phyloP scores from a whole-genome alignment of 1,140 invertebrate species.

The Patella vulgata region DNA sequence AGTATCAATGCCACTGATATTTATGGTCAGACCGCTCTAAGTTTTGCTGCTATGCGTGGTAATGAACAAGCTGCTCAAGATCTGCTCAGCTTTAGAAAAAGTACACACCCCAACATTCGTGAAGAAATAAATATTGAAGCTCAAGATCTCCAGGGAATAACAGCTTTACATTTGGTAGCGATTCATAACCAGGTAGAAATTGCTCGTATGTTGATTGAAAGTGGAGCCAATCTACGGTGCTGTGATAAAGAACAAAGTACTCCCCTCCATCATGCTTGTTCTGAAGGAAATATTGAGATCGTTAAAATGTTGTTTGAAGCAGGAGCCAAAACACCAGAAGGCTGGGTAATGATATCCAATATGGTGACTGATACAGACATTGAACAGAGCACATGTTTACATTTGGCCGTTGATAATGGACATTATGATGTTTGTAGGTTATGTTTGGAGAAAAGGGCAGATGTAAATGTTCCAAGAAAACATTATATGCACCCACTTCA shows the following conservation, averaged over 20 bases:
- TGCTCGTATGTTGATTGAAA: constrained; percentile 76
- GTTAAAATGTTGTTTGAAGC: constrained; percentile 60
- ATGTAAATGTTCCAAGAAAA: constrained; percentile 63
- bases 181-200: constrained; percentile 81
- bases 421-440: constrained; percentile 63
- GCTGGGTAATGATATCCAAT: constrained; percentile 52
- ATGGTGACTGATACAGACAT: constrained; percentile 66
- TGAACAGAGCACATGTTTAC: constrained; percentile 64
- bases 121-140: constrained; percentile 48
- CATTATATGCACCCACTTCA: constrained; percentile 66
- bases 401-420: constrained; percentile 67
- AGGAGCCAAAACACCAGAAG: constrained; percentile 43
- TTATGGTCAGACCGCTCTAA: constrained; percentile 68
- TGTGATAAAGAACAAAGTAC: constrained; percentile 66
- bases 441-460: constrained; percentile 63
- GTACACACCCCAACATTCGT: no score
- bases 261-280: constrained; percentile 66
- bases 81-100: constrained; percentile 49
- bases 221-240: constrained; percentile 73
- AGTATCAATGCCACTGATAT: constrained; percentile 65
- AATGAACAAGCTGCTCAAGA: constrained; percentile 66
- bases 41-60: constrained; percentile 69
- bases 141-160: constrained; percentile 70
- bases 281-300: constrained; percentile 63
- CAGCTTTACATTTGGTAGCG: constrained; percentile 81